Evolutionary conservation across 2,797 vertebrate genomes (phyloP), one percentile per base, ranked within the genome.

Genomic region (Scolopax rusticola): DNA sequence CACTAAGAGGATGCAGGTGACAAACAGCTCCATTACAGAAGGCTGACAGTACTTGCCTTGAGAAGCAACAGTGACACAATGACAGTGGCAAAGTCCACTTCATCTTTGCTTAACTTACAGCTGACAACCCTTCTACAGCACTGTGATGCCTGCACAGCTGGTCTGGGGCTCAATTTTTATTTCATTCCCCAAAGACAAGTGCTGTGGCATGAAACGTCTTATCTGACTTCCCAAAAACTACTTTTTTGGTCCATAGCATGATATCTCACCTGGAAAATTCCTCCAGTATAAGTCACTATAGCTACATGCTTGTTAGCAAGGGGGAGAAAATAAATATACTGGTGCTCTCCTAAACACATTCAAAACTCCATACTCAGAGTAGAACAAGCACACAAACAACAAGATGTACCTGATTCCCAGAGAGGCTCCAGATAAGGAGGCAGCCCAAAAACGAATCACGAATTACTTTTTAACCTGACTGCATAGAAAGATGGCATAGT

Each of bases 21-120:
- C 60, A 68, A 93, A 83, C 69, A 86, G 77, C 33, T 91, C 89
- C 17, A 23, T 67, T 48, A 41, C 32, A 41, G 38, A 78, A 50
- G 30, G 19, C 38, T 81, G 76, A 57, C 61, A 71, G 64, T 53
- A 27, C 36, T 65, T 65, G 61, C 54, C 79, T 87, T 38, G 41
- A 84, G 57, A 73, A 75, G 68, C 14, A 77, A 11, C 32, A 61
- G 47, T 47, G 59, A 80, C 40, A 63, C 5, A 12, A 67, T 0
- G 0, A 61, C 4, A 4, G 68, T 17, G 41, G 61, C 56, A 87
- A 92, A 0, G 2, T 28, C 89, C 56, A 20, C 21, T 87, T 85
- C 20, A 40, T 89, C 68, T 93, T 6, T 28, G 30, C 43, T 60
- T 48, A 51, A 56, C 24, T 25, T 28, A 54, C 27, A 74, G 33